Base-by-base conservation (phyloP, 1,140 invertebrate species). In the Bombus polaris region DNA sequence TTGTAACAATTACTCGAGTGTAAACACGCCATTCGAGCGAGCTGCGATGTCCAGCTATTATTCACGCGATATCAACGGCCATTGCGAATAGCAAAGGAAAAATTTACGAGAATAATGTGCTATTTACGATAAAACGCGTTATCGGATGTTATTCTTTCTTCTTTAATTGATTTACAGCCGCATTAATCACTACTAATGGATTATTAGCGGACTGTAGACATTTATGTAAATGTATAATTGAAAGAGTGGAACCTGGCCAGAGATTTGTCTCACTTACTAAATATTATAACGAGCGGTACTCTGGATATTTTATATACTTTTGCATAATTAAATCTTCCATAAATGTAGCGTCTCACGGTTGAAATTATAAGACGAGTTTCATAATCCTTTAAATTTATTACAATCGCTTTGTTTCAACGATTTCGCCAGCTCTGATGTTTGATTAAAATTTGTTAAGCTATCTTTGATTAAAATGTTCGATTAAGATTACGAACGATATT, bases 121-220 rank as follows among this genome's bases (percentile, higher is more conserved):
- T 53, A 84, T 79, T 78, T 78, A 65, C 57, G 32, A 15, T 12
- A 22, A 65, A 47, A 53, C 47, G 74, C 70, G 82, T 78, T 81
- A 80, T 70, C 80, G 80, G 28, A 80, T 59, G 57, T 66, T 66
- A 79, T 75, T 78, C 83, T 85, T 88, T 32, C 59, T 62, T 28
- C 12, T 10, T 62, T n/a, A 62, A 62, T 62, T 62, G 28, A 53
- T 22, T 53, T 53, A 53, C 47, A 22, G 18, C 18, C 18, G 47
- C 47, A 8, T 53, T 53, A 53, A 53, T 62, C 59, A n/a, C 3
- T 0, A 0, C 44, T 62, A 62, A 62, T 62, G 28, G 59, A 62
- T 62, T 62, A n/a, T 62, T 62, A 62, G 28, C 28, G 12, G 59
- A 2, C 59, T 12, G 28, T 13, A n/a, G 59, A 62, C 4, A 4